Evolutionary conservation across 2,113 vertebrate genomes (phyloP).

Genomic region (Burhinus bistriatus): DNA sequence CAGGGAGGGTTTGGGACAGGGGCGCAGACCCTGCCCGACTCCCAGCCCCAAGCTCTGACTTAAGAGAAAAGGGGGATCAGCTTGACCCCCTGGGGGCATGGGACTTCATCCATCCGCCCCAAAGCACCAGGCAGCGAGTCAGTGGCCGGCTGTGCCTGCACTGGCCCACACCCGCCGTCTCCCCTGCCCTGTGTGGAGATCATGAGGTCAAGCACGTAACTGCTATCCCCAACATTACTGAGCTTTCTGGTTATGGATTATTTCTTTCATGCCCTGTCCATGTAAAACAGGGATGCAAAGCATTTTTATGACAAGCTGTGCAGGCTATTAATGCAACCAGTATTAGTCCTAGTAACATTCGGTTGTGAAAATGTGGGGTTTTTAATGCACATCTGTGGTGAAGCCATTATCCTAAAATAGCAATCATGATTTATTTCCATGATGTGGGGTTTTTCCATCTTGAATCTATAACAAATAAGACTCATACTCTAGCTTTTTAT

Average conservation of each 20-base stretch:
- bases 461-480: background rate
- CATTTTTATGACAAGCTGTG: background rate
- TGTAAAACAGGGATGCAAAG: background rate
- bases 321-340: background rate
- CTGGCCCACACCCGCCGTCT: background rate
- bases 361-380: background rate
- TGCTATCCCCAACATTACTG: background rate
- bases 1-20: background rate
- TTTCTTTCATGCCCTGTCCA: background rate
- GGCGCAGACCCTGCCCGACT: background rate
- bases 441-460: background rate
- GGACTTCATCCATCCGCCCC: too few species aligned
- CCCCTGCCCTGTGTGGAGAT: background rate
- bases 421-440: background rate
- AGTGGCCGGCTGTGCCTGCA: background rate
- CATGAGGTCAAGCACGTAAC: background rate
- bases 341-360: too few species aligned
- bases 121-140: background rate
- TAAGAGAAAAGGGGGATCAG: too few species aligned
- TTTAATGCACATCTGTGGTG: background rate
- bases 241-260: background rate
- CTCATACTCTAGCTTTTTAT: background rate
- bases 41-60: background rate
- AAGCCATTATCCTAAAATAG: background rate
- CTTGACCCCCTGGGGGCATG: accelerated